Conservation (phyloP, 2,113 vertebrate genomes). For the Oryzias curvinotus region DNA sequence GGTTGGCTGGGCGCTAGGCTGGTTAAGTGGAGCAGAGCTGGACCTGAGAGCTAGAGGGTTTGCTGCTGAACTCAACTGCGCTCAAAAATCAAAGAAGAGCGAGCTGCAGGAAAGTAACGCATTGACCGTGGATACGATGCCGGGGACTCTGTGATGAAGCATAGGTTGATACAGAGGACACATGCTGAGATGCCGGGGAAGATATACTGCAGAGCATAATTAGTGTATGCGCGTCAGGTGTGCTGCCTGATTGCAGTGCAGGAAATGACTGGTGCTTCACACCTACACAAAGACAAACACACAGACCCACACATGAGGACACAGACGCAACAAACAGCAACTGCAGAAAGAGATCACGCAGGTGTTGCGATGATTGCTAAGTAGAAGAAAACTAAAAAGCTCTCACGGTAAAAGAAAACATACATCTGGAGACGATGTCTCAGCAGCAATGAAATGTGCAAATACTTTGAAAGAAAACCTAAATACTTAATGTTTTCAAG, state of each 20-base stretch:
- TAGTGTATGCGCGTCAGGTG: neutral
- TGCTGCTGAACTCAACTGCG: neutral
- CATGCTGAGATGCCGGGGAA: neutral
- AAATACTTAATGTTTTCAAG: too few species aligned
- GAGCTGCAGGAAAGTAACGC: neutral
- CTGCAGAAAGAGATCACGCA: too few species aligned
- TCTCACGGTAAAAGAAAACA: too few species aligned
- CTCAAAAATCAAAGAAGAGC: neutral
- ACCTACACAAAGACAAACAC: neutral
- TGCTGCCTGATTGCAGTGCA: slow-evolving; percentile 3
- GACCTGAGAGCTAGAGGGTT: neutral
- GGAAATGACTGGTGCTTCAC: neutral
- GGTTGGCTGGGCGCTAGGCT: neutral
- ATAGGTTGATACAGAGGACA: neutral
- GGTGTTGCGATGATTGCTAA: too few species aligned
- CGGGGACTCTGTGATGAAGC: too few species aligned
- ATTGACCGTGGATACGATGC: too few species aligned
- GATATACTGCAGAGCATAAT: neutral
- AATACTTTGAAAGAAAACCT: too few species aligned
- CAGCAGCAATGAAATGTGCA: too few species aligned
- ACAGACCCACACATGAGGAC: neutral
- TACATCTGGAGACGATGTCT: too few species aligned
- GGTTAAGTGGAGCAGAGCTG: neutral
- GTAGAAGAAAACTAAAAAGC: too few species aligned
- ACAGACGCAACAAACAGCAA: neutral